Evolutionary conservation across 2,888 invertebrate species (phyloP).

Genomic region (Matsumyia berberina): DNA sequence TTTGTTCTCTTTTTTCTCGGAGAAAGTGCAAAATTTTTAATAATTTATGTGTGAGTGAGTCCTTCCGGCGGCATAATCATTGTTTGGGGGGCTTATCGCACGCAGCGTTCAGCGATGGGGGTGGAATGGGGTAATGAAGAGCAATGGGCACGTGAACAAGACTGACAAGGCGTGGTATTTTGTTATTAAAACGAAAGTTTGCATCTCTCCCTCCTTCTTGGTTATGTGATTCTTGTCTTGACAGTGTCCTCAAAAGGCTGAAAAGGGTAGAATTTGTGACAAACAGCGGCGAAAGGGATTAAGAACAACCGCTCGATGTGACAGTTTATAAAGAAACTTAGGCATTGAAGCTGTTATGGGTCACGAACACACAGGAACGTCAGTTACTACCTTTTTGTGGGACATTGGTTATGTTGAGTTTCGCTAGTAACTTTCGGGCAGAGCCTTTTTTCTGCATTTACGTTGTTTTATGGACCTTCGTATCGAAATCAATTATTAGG

Average conservation of each 20-base stretch:
- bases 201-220: neutral
- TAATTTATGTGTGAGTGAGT: constrained; percentile 21
- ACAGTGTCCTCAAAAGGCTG: neutral
- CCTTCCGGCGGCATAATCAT: constrained; percentile 7
- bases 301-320: too few relatives aligned
- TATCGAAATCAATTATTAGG: too few relatives aligned
- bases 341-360: too few relatives aligned
- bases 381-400: too few relatives aligned
- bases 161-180: neutral
- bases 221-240: neutral
- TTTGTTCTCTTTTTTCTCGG: neutral
- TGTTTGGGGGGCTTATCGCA: constrained; percentile 5
- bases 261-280: neutral
- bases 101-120: neutral
- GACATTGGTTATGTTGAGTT: too few relatives aligned
- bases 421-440: too few relatives aligned
- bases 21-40: constrained; percentile 19
- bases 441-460: too few relatives aligned
- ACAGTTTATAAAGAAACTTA: too few relatives aligned
- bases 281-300: too few relatives aligned
- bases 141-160: neutral
- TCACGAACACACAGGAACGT: too few relatives aligned
- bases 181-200: neutral
- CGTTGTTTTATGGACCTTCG: too few relatives aligned
- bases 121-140: neutral